Conservation (phyloP, 2,113 vertebrate genomes). For the Poeciliopsis turrubarensis region DNA sequence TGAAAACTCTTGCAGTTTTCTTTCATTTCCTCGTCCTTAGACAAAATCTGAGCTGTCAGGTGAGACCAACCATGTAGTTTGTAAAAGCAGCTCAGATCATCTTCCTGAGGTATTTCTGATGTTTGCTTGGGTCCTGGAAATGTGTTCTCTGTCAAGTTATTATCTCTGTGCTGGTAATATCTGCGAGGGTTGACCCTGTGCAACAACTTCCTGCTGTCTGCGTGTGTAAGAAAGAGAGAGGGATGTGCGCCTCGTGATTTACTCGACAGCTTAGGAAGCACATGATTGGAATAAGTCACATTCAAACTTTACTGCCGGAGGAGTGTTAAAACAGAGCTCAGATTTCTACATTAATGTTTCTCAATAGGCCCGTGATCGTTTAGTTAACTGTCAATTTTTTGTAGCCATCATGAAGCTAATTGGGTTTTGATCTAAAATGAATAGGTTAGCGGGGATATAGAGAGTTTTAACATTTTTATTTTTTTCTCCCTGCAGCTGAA, state of each 20-base stretch:
- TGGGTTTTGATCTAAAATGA: constrained; percentile 15
- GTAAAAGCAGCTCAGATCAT: background rate
- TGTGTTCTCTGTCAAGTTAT: background rate
- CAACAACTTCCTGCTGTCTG: constrained; percentile 31
- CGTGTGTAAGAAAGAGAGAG: background rate
- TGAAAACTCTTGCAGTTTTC: background rate
- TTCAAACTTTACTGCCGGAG: constrained; percentile 44
- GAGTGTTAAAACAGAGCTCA: constrained; percentile 5
- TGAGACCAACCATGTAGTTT: background rate
- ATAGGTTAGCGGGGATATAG: background rate
- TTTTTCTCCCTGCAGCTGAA: constrained; percentile 74
- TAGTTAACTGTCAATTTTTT: background rate
- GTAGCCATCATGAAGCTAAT: background rate
- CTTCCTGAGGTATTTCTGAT: background rate
- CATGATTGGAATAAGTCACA: constrained; percentile 69
- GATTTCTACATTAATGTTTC: constrained; percentile 10
- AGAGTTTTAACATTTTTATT: background rate
- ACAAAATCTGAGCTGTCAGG: background rate
- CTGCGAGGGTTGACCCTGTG: background rate
- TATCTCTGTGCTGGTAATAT: background rate
- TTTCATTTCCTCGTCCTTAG: background rate
- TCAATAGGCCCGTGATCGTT: background rate
- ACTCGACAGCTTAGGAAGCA: constrained; percentile 64
- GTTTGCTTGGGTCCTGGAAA: background rate
- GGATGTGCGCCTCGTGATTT: constrained; percentile 74